Conservation (phyloP, 92 coral and sea anemone species). For the Ricordea florida region DNA sequence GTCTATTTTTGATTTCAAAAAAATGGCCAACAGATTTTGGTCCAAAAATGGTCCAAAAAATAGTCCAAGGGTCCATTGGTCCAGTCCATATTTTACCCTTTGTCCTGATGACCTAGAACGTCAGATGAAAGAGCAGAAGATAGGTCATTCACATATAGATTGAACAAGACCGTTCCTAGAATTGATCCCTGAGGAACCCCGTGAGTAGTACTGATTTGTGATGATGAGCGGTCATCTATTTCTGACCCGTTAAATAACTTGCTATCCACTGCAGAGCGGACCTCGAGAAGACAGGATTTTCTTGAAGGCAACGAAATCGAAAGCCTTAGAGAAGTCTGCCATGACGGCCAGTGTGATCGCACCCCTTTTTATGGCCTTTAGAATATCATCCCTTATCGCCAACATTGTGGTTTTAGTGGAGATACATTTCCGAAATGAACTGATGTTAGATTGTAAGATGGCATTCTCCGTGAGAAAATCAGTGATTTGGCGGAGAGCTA, state of each 20-base stretch:
- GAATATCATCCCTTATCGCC: background rate
- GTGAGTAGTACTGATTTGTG: background rate
- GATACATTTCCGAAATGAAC: background rate
- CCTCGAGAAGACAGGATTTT: background rate
- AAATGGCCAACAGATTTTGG: too few relatives aligned
- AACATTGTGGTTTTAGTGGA: background rate
- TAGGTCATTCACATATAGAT: slow-evolving; percentile 15
- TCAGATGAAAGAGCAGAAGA: background rate
- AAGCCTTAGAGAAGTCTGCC: slow-evolving; percentile 5
- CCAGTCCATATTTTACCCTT: too few relatives aligned
- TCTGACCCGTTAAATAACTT: background rate
- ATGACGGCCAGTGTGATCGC: background rate
- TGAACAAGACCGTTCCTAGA: slow-evolving; percentile 4
- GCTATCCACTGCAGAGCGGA: background rate
- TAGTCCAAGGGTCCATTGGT: too few relatives aligned
- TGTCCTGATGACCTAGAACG: slow-evolving; percentile 5
- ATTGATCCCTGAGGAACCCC: slow-evolving; percentile 18
- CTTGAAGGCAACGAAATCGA: background rate
- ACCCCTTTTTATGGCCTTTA: too few relatives aligned
- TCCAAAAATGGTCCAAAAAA: too few relatives aligned
- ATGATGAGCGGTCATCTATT: slow-evolving; percentile 1
- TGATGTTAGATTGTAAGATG: background rate
- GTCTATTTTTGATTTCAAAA: too few relatives aligned
- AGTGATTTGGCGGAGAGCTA: background rate
- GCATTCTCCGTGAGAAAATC: background rate